Conservation (phyloP, 2,113 vertebrate species). For the Sinocyclocheilus anshuiensis region DNA sequence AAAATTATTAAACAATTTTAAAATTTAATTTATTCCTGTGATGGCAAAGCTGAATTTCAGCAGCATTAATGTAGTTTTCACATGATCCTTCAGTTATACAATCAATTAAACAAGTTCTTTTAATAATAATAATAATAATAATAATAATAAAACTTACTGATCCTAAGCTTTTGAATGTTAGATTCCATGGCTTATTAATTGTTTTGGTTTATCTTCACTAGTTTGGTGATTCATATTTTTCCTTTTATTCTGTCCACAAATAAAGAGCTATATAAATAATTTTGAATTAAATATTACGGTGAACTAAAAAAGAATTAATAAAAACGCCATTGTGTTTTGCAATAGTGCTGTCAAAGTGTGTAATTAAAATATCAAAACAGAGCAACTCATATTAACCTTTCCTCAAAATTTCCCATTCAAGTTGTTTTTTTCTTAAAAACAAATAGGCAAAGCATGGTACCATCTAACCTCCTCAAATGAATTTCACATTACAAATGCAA, state of each 20-base stretch:
- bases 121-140: neutral
- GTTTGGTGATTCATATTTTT: neutral
- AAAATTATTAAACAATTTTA: neutral
- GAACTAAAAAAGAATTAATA: neutral
- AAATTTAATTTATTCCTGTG: neutral
- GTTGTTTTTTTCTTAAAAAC: neutral
- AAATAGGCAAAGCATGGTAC: neutral
- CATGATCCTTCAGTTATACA: neutral
- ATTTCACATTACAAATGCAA: slow-evolving; percentile 2
- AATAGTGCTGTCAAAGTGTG: neutral
- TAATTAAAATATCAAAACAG: neutral
- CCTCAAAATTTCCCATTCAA: neutral
- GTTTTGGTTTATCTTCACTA: neutral
- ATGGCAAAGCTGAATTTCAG: neutral
- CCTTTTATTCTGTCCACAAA: neutral
- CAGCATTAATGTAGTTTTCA: neutral
- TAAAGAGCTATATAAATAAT: neutral
- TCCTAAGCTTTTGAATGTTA: too few relatives aligned
- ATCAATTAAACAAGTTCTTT: neutral
- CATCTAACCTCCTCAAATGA: neutral
- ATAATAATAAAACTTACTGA: too few relatives aligned
- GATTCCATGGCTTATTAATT: neutral
- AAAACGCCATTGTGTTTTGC: neutral
- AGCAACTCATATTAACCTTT: neutral
- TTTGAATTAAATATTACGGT: neutral